phyloP scores from a whole-genome alignment of 2,113 vertebrate species.

The Caloenas nicobarica region DNA sequence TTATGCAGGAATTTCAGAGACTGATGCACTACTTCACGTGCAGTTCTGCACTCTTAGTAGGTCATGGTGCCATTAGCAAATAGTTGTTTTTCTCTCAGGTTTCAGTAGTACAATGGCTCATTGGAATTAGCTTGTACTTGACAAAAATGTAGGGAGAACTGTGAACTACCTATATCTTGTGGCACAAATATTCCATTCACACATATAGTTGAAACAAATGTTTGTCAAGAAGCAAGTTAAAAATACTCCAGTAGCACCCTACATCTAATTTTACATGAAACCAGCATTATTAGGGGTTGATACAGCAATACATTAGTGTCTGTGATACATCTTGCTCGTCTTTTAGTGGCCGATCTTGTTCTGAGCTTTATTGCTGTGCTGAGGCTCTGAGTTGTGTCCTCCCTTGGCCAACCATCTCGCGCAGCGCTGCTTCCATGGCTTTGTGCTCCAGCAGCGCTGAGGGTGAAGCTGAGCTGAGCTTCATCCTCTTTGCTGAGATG shows the following conservation, averaged over 20 bases:
- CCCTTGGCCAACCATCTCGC: neutral
- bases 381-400: neutral
- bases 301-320: neutral
- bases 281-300: neutral
- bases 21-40: neutral
- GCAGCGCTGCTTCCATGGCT: neutral
- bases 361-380: neutral
- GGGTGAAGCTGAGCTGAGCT: neutral
- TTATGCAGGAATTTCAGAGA: neutral
- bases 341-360: neutral
- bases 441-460: neutral
- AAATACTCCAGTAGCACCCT: neutral
- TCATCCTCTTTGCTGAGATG: neutral
- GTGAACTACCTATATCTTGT: neutral
- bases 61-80: neutral
- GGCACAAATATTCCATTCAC: neutral
- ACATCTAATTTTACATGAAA: neutral
- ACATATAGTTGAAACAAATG: neutral
- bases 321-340: accelerated
- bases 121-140: neutral
- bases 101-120: neutral
- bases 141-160: neutral
- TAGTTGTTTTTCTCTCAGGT: neutral
- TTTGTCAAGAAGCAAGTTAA: neutral
- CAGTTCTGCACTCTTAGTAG: neutral